phyloP scores from a whole-genome alignment of 1,140 invertebrate genomes.

The Achatina immaculata region DNA sequence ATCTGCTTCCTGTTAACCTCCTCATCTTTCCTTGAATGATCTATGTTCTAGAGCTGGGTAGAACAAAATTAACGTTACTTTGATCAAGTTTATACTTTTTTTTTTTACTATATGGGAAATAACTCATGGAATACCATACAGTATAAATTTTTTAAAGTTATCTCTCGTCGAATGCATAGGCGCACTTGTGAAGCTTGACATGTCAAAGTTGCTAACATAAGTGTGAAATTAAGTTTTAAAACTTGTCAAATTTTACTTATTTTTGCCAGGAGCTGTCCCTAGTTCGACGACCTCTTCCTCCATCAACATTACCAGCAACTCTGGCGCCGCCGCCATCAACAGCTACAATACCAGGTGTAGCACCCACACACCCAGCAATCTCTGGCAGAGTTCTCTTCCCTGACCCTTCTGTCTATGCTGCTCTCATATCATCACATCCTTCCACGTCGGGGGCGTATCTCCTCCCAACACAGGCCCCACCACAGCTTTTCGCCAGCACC shows the following conservation, averaged over 20 bases:
- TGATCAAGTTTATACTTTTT: too few species aligned
- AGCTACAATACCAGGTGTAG: not conserved
- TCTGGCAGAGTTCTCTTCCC: not conserved
- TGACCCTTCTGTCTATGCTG: not conserved
- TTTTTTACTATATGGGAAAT: too few species aligned
- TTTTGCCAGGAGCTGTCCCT: not conserved
- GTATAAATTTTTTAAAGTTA: too few species aligned
- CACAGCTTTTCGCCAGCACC: not conserved
- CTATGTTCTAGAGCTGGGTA: too few species aligned
- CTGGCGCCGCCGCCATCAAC: not conserved
- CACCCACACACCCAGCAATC: not conserved
- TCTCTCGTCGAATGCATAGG: too few species aligned
- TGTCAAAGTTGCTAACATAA: too few species aligned
- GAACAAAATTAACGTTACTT: too few species aligned
- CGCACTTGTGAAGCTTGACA: too few species aligned
- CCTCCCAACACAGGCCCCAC: not conserved
- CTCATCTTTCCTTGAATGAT: too few species aligned
- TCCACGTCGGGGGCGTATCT: not conserved
- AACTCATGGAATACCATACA: too few species aligned
- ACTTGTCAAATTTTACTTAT: not conserved
- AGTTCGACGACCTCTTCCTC: conserved; percentile 15
- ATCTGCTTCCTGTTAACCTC: too few species aligned
- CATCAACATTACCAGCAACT: conserved; percentile 3
- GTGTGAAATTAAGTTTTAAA: too few species aligned
- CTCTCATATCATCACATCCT: conserved; percentile 3